These are phyloP conservation scores for Thysanoteuthis rhombus DNA, from an alignment of 2,888 invertebrate species.

Conservation along the genomic window DNA sequence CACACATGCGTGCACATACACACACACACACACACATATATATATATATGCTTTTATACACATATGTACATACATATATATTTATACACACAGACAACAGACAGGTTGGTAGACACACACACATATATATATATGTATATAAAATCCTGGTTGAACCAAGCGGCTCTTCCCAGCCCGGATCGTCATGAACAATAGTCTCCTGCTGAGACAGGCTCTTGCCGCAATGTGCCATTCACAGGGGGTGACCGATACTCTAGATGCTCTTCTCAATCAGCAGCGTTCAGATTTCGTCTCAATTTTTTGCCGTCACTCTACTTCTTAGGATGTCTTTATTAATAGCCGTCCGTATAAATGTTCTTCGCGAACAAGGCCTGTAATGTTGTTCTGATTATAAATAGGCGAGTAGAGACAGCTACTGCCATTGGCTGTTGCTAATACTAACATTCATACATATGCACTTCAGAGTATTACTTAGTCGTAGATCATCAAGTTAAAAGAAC, in stretches of 20 bases:
- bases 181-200: neutral
- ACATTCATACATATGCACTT: neutral
- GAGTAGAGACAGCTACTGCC: neutral
- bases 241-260: neutral
- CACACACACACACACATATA: no score
- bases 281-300: constrained; percentile 12
- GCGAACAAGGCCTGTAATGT: neutral
- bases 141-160: neutral
- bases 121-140: neutral
- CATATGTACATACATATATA: neutral
- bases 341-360: neutral
- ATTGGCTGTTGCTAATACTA: neutral
- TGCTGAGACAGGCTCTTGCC: neutral
- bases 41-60: no score
- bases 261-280: neutral
- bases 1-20: no score
- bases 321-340: neutral
- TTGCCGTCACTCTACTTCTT: neutral
- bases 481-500: no score
- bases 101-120: neutral
- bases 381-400: neutral
- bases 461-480: neutral
- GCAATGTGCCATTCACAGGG: neutral
- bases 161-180: neutral
- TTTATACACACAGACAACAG: neutral